phyloP scores from a whole-genome alignment of 2,888 invertebrate species.

The Ferdinandea cuprea region DNA sequence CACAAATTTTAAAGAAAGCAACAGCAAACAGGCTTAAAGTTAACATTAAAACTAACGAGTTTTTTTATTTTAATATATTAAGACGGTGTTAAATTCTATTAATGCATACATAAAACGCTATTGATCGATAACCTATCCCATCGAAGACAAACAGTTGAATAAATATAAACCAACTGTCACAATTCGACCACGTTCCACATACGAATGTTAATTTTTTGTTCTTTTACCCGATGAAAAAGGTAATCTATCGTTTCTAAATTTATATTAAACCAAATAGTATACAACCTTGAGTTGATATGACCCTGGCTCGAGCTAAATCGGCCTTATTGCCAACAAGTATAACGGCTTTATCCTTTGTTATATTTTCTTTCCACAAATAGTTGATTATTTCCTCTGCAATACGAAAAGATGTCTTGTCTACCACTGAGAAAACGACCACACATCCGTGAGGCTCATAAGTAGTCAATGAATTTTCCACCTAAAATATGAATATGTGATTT shows the following conservation, averaged over 20 bases:
- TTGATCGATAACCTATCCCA: too few relatives aligned
- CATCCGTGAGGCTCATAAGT: slow-evolving; percentile 97
- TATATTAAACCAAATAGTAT: not conserved
- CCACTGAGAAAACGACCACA: slow-evolving; percentile 95
- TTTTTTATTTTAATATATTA: too few relatives aligned
- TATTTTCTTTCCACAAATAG: slow-evolving; percentile 92
- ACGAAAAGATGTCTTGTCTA: slow-evolving; percentile 92
- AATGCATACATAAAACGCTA: too few relatives aligned
- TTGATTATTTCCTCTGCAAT: slow-evolving; percentile 93
- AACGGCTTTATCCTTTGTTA: slow-evolving; percentile 91
- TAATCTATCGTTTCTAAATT: not conserved
- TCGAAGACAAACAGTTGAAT: too few relatives aligned
- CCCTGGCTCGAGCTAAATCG: slow-evolving; percentile 93
- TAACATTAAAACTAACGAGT: too few relatives aligned
- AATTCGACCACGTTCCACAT: too few relatives aligned
- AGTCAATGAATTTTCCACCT: slow-evolving; percentile 94
- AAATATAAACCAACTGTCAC: too few relatives aligned
- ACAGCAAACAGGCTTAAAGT: too few relatives aligned
- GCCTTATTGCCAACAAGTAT: slow-evolving; percentile 97
- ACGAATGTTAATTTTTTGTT: too few relatives aligned
- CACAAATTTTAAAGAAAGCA: too few relatives aligned
- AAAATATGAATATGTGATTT: slow-evolving; percentile 64
- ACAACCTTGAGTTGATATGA: slow-evolving; percentile 92
- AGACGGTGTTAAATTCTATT: too few relatives aligned
- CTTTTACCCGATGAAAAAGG: too few relatives aligned